Conservation (phyloP, 1,140 invertebrate genomes). For the Maconellicoccus hirsutus region DNA sequence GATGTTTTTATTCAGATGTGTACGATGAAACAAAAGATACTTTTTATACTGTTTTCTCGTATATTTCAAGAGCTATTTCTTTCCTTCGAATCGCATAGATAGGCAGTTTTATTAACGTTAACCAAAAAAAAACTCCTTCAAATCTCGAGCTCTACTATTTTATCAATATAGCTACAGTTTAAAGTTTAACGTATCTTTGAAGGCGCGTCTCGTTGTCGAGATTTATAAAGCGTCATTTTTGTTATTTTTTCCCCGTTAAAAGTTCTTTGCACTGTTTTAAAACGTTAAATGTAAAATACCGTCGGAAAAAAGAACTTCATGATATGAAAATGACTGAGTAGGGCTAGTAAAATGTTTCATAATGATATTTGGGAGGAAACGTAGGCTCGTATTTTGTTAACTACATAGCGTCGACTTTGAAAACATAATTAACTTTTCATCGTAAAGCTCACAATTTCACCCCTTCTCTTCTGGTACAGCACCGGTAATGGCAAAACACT, state of each 20-base stretch:
- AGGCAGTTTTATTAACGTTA: too few relatives aligned
- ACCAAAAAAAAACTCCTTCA: too few relatives aligned
- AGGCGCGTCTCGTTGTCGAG: too few relatives aligned
- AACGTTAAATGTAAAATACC: neutral
- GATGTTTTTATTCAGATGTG: neutral
- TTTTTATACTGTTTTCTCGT: too few relatives aligned
- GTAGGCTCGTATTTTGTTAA: conserved; percentile 10
- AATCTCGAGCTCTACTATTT: too few relatives aligned
- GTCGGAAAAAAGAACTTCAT: neutral
- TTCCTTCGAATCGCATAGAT: too few relatives aligned
- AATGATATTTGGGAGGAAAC: conserved; percentile 13
- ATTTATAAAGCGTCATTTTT: neutral
- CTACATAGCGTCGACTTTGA: conserved; percentile 11
- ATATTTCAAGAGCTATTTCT: too few relatives aligned
- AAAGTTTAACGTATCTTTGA: too few relatives aligned
- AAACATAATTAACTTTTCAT: conserved; percentile 21
- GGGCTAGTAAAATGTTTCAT: conserved; percentile 14
- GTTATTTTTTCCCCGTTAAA: neutral
- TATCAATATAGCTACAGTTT: too few relatives aligned
- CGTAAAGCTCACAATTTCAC: conserved; percentile 18
- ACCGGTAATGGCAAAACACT: neutral
- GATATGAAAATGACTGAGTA: conserved; percentile 2
- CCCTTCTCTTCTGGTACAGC: neutral
- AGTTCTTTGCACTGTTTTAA: neutral
- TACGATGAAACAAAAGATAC: neutral